Conservation (phyloP, 2,888 invertebrate species). For the Calliphora vomitoria region DNA sequence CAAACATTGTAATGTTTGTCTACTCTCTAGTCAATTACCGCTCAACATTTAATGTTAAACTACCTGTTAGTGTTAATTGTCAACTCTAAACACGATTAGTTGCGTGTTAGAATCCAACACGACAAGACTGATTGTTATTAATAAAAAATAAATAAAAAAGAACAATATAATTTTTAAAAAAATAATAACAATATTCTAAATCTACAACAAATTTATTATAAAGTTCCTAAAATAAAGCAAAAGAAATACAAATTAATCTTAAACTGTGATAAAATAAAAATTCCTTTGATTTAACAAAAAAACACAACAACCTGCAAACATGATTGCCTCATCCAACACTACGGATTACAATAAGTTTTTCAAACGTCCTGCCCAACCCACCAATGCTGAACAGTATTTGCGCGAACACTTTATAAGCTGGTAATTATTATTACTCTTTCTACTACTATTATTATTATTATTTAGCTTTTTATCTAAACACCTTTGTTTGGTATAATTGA, state of each 20-base stretch:
- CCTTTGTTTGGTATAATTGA: background rate
- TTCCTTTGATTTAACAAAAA: conserved; percentile 4
- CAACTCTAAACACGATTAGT: conserved; percentile 35
- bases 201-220: conserved; percentile 12
- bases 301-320: conserved; percentile 58
- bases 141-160: conserved; percentile 7
- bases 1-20: conserved; percentile 24
- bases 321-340: conserved; percentile 78
- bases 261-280: conserved; percentile 53
- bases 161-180: background rate
- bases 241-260: conserved; percentile 17
- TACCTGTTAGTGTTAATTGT: conserved; percentile 10
- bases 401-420: conserved; percentile 78
- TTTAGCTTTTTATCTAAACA: background rate
- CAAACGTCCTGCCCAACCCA: conserved; percentile 80
- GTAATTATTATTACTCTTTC: conserved; percentile 76
- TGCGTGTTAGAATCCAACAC: conserved; percentile 55
- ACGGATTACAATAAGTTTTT: conserved; percentile 80
- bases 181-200: background rate
- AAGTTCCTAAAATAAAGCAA: conserved; percentile 29
- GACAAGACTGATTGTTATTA: conserved; percentile 49
- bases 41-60: conserved; percentile 8
- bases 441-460: background rate
- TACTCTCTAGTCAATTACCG: conserved; percentile 14
- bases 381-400: conserved; percentile 81